Conservation (phyloP, 2,113 vertebrate species). For the Montifringilla adamsi region DNA sequence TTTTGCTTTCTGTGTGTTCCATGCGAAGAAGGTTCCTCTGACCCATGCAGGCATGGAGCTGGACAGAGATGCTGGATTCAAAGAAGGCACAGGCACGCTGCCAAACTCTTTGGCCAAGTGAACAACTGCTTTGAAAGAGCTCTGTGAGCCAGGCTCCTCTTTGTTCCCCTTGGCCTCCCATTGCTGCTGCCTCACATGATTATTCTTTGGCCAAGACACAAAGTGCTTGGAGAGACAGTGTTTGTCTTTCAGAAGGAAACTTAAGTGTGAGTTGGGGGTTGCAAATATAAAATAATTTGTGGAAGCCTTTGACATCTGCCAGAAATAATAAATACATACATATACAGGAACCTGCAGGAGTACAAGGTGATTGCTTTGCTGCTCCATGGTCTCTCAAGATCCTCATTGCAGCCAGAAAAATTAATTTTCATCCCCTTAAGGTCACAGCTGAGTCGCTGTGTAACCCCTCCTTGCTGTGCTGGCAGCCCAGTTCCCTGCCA, state of each 20-base stretch:
- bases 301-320: neutral
- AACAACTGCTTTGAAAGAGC: conserved; percentile 18
- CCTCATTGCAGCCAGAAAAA: neutral
- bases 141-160: neutral
- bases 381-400: neutral
- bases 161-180: neutral
- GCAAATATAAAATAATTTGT: neutral
- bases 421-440: neutral
- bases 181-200: conserved; percentile 21
- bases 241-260: neutral
- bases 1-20: neutral
- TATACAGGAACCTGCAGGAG: neutral
- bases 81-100: neutral
- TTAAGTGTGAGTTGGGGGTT: neutral
- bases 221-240: neutral
- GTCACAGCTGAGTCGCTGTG: fast-evolving
- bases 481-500: neutral
- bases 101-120: neutral
- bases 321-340: neutral
- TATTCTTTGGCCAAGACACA: conserved; percentile 38
- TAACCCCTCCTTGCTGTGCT: neutral
- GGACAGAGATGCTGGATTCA: neutral
- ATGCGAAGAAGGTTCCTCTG: neutral
- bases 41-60: neutral
- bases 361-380: neutral